Evolutionary conservation across 2,797 vertebrate genomes (phyloP).

Genomic region (Arremon aurantiirostris): DNA sequence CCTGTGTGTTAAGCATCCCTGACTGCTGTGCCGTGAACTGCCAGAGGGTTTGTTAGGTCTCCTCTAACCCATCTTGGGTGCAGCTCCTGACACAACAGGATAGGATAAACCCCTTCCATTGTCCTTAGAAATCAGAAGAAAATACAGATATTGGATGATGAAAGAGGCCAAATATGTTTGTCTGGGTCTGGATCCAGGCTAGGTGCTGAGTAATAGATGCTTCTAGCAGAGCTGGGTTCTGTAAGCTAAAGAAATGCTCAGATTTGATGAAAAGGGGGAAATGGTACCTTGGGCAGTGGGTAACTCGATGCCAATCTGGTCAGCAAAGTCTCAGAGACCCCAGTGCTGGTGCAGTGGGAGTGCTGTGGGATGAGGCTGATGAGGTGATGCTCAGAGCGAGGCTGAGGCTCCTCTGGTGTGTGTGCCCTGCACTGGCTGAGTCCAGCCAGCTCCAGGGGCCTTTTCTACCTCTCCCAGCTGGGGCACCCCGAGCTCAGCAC

Average conservation of each 20-base stretch:
- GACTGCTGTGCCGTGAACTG: background rate
- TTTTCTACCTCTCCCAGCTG: background rate
- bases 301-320: background rate
- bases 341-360: accelerated
- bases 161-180: accelerated
- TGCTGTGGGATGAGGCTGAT: background rate
- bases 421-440: accelerated
- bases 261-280: background rate
- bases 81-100: background rate
- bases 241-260: background rate
- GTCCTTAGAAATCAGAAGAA: background rate
- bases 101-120: background rate
- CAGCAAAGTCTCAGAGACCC: accelerated
- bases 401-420: background rate
- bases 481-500: accelerated
- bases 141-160: background rate
- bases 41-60: background rate
- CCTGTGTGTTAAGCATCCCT: accelerated
- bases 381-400: background rate
- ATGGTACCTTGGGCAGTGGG: background rate
- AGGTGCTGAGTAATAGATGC: background rate
- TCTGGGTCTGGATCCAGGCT: background rate
- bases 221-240: background rate
- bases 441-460: background rate
- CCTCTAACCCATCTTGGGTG: background rate